Conservation (phyloP, 2,888 invertebrate species). For the Gastrophysa polygoni region DNA sequence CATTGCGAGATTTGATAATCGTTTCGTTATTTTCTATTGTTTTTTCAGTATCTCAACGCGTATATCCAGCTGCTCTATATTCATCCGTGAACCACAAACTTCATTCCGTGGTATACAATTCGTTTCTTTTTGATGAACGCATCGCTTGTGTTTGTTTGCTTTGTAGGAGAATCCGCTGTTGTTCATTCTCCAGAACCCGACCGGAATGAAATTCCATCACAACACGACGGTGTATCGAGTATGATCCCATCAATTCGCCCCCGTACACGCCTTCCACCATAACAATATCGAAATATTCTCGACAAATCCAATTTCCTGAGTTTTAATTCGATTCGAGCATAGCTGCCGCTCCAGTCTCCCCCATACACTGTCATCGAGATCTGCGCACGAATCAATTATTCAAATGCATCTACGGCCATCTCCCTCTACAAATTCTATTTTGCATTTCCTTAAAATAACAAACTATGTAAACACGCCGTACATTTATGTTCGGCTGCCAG, state of each 20-base stretch:
- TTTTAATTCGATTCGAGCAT: constrained; percentile 38
- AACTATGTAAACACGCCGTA: constrained; percentile 34
- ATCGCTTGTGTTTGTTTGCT: too few relatives aligned
- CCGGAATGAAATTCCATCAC: background rate
- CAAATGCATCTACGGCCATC: constrained; percentile 38
- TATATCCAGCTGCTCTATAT: too few relatives aligned
- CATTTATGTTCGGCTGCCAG: constrained; percentile 28
- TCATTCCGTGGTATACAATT: too few relatives aligned
- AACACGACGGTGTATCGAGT: background rate
- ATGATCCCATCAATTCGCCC: constrained; percentile 4
- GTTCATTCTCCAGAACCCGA: too few relatives aligned
- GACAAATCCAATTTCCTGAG: constrained; percentile 38
- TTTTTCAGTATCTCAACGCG: too few relatives aligned
- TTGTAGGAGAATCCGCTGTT: too few relatives aligned
- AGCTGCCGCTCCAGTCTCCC: background rate
- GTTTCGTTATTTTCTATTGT: too few relatives aligned
- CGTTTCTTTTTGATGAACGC: too few relatives aligned
- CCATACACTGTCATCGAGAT: constrained; percentile 25
- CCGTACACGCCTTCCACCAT: constrained; percentile 6
- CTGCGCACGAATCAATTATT: constrained; percentile 43
- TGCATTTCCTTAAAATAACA: constrained; percentile 39
- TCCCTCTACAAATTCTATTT: constrained; percentile 30
- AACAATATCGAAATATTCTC: constrained; percentile 26
- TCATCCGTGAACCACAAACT: too few relatives aligned
- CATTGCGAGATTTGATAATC: too few relatives aligned